These are phyloP conservation scores for Melopsittacus undulatus DNA, from an alignment of 2,797 vertebrate genomes.

Conservation along the genomic window DNA sequence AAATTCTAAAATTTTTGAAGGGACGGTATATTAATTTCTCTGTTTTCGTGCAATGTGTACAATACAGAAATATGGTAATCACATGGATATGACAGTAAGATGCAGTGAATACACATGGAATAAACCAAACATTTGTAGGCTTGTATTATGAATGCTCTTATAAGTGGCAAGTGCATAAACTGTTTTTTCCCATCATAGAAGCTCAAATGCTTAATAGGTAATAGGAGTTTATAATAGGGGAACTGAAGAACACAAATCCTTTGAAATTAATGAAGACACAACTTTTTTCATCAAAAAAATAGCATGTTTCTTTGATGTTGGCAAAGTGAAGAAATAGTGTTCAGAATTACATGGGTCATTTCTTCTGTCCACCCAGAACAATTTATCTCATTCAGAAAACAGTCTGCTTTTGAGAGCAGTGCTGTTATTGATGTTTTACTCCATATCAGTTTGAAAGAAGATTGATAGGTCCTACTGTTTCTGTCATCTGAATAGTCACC, in stretches of 20 bases:
- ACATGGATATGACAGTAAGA: neutral
- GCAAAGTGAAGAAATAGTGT: neutral
- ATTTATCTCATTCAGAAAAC: neutral
- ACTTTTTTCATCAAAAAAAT: neutral
- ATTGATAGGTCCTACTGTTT: neutral
- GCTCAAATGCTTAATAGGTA: neutral
- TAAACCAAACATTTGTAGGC: neutral
- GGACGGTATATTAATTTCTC: neutral
- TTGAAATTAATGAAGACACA: neutral
- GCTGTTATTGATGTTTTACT: neutral
- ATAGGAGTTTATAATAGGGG: neutral
- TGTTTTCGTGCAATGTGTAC: neutral
- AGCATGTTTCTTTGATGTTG: neutral
- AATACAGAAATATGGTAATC: neutral
- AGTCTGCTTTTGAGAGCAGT: neutral
- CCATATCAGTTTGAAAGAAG: neutral
- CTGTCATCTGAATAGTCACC: neutral
- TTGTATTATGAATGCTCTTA: neutral
- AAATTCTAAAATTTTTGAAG: neutral
- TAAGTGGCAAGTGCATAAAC: neutral
- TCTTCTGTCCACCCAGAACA: neutral
- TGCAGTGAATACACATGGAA: neutral
- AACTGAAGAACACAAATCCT: neutral
- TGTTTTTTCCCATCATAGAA: neutral
- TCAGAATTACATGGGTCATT: neutral